Evolutionary conservation across 2,113 vertebrate species (phyloP).

Genomic region (Platichthys flesus): DNA sequence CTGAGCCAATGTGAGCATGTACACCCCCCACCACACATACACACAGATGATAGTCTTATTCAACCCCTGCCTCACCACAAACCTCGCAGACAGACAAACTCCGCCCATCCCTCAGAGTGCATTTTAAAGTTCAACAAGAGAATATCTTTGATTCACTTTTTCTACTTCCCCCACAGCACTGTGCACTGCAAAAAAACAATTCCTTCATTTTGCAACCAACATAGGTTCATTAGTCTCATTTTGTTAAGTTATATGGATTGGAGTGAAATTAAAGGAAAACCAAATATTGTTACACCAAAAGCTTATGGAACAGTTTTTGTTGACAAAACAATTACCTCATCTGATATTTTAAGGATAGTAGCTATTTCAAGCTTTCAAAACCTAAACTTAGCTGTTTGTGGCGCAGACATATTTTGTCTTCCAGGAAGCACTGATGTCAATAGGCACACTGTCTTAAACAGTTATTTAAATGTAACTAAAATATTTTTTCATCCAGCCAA

Average conservation of each 20-base stretch:
- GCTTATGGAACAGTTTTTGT: neutral
- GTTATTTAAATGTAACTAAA: too few species aligned
- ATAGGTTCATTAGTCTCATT: neutral
- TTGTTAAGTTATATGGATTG: neutral
- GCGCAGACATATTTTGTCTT: neutral
- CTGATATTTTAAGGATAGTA: neutral
- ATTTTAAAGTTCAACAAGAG: constrained; percentile 46
- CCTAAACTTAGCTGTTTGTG: neutral
- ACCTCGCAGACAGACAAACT: constrained; percentile 20
- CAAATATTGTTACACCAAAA: neutral
- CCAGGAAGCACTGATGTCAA: neutral
- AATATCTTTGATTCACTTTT: constrained; percentile 32
- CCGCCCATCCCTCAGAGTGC: constrained; percentile 13
- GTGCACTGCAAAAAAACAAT: neutral
- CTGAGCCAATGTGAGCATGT: constrained; percentile 63
- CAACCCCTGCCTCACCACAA: constrained; percentile 38
- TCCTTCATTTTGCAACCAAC: constrained; percentile 27
- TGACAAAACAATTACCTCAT: neutral
- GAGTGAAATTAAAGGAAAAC: neutral
- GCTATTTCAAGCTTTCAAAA: neutral
- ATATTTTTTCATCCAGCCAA: too few species aligned
- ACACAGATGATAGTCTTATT: constrained; percentile 29
- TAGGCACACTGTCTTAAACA: too few species aligned
- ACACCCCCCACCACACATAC: neutral
- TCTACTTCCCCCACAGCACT: constrained; percentile 19